These are phyloP conservation scores for Rousettus leschenaultii DNA, from an alignment of 2,113 vertebrate species.

Conservation along the genomic window DNA sequence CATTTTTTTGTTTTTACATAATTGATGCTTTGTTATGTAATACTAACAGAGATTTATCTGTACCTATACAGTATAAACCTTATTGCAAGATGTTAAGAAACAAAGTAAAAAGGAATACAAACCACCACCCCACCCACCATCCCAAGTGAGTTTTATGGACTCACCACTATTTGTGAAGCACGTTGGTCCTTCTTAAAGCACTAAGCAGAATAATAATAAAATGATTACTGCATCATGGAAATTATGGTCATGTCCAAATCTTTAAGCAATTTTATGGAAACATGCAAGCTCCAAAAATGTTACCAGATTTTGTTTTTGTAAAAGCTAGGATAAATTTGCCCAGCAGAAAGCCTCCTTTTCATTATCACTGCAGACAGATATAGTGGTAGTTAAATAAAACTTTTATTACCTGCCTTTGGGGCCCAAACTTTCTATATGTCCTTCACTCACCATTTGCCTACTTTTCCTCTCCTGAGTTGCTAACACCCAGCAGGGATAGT, in stretches of 20 bases:
- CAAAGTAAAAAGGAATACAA: conserved; percentile 1
- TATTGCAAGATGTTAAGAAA: conserved; percentile 6
- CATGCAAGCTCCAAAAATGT: neutral
- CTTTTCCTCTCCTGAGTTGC: neutral
- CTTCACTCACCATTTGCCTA: neutral
- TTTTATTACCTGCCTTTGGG: neutral
- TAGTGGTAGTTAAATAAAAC: neutral
- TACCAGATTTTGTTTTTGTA: conserved; percentile 1
- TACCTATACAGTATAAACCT: neutral
- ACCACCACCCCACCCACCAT: neutral
- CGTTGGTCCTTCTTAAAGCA: neutral
- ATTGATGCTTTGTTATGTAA: neutral
- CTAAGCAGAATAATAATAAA: neutral
- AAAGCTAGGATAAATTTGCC: neutral
- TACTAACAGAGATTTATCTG: neutral
- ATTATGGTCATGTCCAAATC: neutral
- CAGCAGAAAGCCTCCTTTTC: neutral
- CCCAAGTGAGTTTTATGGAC: neutral
- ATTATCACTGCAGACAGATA: neutral
- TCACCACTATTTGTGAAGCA: neutral
- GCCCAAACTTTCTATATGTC: neutral
- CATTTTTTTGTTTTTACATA: conserved; percentile 35
- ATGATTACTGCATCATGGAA: neutral
- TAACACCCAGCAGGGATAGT: neutral
- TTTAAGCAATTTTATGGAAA: conserved; percentile 4